Evolutionary conservation across 2,888 invertebrate species (phyloP), one percentile per base, ranked within the genome.

Genomic region (Pediacus dermestoides): DNA sequence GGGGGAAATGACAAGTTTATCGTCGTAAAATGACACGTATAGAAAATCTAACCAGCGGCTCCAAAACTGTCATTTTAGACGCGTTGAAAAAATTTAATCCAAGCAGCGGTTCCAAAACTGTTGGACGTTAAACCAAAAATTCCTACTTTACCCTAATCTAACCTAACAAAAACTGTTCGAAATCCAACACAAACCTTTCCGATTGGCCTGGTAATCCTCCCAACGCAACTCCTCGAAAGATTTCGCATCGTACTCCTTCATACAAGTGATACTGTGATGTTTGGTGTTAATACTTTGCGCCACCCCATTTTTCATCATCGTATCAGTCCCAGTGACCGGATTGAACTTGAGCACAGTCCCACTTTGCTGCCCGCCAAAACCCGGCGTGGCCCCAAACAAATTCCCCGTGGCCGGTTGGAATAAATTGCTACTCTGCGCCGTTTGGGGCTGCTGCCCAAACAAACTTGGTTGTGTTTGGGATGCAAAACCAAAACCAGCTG

Each of bases 201-300:
- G 74, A 34, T 90, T 90, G 0, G 88, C 88, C 13, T 78, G 70
- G 66, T 99, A 99, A 70, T 99, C 97, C 62, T 97, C 97, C 37
- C 86, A 72, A 6, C 97, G 80, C 33, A 99, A 71, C 66, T 99
- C 99, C 70, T 99, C 99, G 13, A 97, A 70, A 0, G 92, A 92
- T 67, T 97, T 99, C 31, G 67, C 70, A 61, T 97, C 96, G 64
- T 97, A 99, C 64, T 97, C 95, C 73, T 95, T 94, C 99, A 99
- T 99, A 40, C 92, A 92, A 1, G 94, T 94, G 43, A 99, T 96
- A 67, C 96, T 96, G 64, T 95, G 90, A 64, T 95, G 93, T 55
- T 91, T 85, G 0, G 95, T 97, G 56, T 81, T 89, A 49, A 99
- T 92, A 48, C 78, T 88, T 61, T 83, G 85, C 2, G 87, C 81